Conservation (phyloP, 2,797 vertebrate genomes). For the Otus scops region DNA sequence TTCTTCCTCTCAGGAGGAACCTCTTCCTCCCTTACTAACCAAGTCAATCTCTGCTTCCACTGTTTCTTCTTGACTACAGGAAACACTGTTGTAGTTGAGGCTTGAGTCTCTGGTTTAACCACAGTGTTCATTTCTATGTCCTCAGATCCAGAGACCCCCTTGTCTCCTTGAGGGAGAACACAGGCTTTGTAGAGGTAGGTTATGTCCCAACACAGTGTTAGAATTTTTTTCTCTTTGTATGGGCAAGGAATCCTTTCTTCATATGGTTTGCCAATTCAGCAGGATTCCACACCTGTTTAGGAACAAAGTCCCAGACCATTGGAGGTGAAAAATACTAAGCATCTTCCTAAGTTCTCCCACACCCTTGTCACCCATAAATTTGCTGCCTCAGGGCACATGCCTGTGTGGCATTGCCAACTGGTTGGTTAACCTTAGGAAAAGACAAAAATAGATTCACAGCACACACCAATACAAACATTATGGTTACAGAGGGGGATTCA, state of each 20-base stretch:
- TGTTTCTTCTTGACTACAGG: background rate
- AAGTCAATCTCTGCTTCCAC: background rate
- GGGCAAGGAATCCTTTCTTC: background rate
- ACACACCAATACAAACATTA: background rate
- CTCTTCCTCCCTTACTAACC: background rate
- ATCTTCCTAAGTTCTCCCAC: background rate
- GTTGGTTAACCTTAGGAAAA: background rate
- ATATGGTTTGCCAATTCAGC: background rate
- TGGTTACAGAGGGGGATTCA: background rate
- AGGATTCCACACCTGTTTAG: background rate
- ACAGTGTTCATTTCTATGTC: background rate
- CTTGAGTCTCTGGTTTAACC: background rate
- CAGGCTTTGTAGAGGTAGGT: fast-evolving
- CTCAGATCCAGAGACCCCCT: background rate
- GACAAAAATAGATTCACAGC: background rate
- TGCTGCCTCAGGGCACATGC: background rate
- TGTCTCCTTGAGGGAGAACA: background rate
- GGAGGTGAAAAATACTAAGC: fast-evolving
- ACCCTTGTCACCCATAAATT: background rate
- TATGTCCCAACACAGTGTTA: background rate
- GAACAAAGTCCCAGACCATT: fast-evolving
- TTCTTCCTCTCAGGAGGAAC: background rate
- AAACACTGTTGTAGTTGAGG: background rate
- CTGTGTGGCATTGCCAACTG: background rate
- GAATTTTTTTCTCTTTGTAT: background rate